A percentile compares a stretch with the other conserved stretches of the same genome.
phyloP scores from a whole-genome alignment of 1,140 invertebrate genomes.

The Camponotus vicinus region DNA sequence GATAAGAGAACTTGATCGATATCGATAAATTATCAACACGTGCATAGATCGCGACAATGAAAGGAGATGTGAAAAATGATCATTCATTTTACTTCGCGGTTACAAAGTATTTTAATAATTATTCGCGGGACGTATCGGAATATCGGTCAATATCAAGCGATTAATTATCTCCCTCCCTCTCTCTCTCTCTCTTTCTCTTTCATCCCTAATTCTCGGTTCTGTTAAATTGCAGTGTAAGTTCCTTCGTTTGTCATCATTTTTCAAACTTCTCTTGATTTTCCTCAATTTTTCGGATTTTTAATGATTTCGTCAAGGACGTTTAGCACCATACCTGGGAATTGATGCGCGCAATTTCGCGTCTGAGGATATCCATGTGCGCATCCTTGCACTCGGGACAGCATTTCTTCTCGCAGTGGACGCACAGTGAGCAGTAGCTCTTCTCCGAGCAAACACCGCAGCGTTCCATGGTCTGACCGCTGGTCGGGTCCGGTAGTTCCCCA shows the following conservation, averaged over 20 bases:
- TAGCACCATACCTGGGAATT: slow-evolving; percentile 93
- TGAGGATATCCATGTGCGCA: slow-evolving; percentile 97
- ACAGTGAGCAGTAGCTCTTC: slow-evolving; percentile 95
- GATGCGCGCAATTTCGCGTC: slow-evolving; percentile 97
- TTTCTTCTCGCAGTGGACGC: slow-evolving; percentile 98
- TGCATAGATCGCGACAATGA: background rate
- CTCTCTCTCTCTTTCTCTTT: background rate
- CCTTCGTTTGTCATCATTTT: background rate
- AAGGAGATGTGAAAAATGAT: background rate
- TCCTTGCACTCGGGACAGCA: slow-evolving; percentile 96
- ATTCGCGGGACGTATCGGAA: background rate
- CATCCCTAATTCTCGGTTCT: background rate
- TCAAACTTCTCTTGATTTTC: background rate
- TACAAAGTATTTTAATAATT: background rate
- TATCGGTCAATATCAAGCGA: background rate
- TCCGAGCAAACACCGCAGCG: slow-evolving; percentile 96
- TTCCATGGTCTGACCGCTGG: slow-evolving; percentile 94
- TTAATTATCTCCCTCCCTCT: background rate
- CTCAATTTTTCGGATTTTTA: background rate
- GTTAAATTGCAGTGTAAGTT: background rate
- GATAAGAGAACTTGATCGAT: background rate
- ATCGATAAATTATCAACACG: background rate
- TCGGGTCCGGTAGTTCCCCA: slow-evolving; percentile 95
- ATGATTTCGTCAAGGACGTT: background rate
- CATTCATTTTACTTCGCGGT: background rate